phyloP scores from a whole-genome alignment of 1,140 invertebrate species.

The Drosophila pallidifrons region DNA sequence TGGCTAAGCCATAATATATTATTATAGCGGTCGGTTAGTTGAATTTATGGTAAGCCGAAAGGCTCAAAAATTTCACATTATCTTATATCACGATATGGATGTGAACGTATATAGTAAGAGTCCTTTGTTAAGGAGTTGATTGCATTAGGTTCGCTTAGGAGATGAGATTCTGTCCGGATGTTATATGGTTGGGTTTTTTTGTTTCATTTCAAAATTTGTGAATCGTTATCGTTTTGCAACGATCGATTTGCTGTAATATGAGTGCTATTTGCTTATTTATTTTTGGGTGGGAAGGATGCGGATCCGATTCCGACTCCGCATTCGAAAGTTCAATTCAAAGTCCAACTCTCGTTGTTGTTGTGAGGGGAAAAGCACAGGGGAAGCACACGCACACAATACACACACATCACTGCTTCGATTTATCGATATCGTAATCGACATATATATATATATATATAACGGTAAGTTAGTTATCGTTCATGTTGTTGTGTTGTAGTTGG shows the following conservation, averaged over 20 bases:
- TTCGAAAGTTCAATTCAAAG: conserved; percentile 1
- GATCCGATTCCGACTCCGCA: conserved; percentile 2
- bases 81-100: background rate
- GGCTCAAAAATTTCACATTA: background rate
- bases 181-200: background rate
- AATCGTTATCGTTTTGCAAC: conserved; percentile 2
- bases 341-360: conserved; percentile 16
- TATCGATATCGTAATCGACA: conserved; percentile 36
- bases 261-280: background rate
- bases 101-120: background rate
- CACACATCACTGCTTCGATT: conserved; percentile 71
- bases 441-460: conserved; percentile 42
- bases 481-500: conserved; percentile 55
- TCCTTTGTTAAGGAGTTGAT: background rate
- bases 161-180: conserved; percentile 1
- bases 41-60: background rate
- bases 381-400: conserved; percentile 30
- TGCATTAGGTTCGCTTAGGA: background rate
- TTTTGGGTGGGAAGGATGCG: background rate
- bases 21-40: background rate
- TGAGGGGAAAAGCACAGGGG: conserved; percentile 30
- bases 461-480: conserved; percentile 61
- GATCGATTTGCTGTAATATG: conserved; percentile 1
- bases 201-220: background rate
- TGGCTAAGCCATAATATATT: background rate